Base-by-base conservation (phyloP, 2,888 invertebrate genomes). In the Pinctada fucata region DNA sequence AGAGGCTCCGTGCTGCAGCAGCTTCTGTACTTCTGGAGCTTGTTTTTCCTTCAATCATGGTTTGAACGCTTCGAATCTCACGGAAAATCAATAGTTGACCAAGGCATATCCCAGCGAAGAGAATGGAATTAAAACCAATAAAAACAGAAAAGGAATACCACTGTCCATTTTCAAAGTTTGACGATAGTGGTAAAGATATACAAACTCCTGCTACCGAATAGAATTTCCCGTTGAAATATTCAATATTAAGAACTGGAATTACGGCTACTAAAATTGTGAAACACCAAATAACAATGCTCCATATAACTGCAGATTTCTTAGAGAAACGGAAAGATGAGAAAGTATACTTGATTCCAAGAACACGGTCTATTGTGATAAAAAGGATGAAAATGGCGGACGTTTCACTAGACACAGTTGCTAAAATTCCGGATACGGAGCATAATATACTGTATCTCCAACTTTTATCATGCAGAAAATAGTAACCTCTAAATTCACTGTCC, bases 331-430 rank as follows among this genome's bases (percentile, higher is more conserved):
- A 49, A 1, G 68, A 52, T 5, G 77, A 73, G 63, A 80, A 78
- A 3, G 75, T 67, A 69, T 68, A 78, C 51, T 75, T 77, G 10
- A 80, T 72, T 16, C 75, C 77, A 1, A 78, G 49, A 51, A 78
- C 73, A 0, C 80, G 71, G 31, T 80, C 80, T 2, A 75, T 51
- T 3, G 80, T 80, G 10, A 80, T 80, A 13, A 80, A 70, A 47
- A 78, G 71, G 3, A 80, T 66, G 67, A 77, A 78, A 47, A 75
- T 72, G 10, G 73, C 80, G 0, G 80, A 80, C 10, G 75, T 52
- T 45, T 80, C 80, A 63, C 80, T 80, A 10, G 80, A 77, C 2
- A 80, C 52, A 3, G 80, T 80, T 50, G 78, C 78, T 10, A 80
- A 13, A n/a, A 80, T 70, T 10, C 80, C 80, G 45, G 80, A 72